Evolutionary conservation across 2,113 vertebrate genomes (phyloP), one percentile per base, ranked within the genome.

Genomic region (Ceuthmochares aereus): DNA sequence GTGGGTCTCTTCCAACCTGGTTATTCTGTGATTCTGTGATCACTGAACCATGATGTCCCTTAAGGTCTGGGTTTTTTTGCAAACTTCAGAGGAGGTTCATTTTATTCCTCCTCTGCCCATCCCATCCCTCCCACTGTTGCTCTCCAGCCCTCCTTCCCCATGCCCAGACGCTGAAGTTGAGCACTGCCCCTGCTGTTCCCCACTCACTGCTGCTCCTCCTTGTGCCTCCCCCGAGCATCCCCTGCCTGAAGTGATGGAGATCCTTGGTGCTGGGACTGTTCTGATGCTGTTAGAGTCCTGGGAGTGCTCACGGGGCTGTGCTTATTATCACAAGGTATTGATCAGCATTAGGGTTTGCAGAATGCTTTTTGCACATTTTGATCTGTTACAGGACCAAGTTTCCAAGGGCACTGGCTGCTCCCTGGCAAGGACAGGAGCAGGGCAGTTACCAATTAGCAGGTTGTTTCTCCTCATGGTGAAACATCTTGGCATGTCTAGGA

Each of bases 221-320:
- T 12, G 40, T 70, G 55, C 60, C 49, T 89, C 30, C 68, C 78
- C 54, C 0, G 4, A 77, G 60, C 59, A 66, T 80, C 43, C 80
- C 87, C 64, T 75, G 73, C 96, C 90, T 93, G 79, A 95, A 96
- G 92, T 2, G 15, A 72, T 26, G 49, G 92, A 96, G 92, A 92
- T 94, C 76, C 6, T 0, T 5, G 19, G 16, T 66, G 43, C 82
- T 40, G 56, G 51, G 56, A 58, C 75, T 4, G 1, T 68, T 29
- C 72, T 0, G 3, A 29, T 49, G 32, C 55, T 75, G 85, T 8
- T 2, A 3, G 66, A 59, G 17, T 72, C 43, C 25, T 0, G 0
- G 49, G 16, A 3, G 2, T 29, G 62, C 37, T 32, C 47, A 2
- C 3, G 7, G 37, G 60, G 11, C 30, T 19, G 3, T 22, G 15